A percentile compares a stretch with the other conserved stretches of the same genome.
Conservation (phyloP, 2,888 invertebrate species). For the Conus canariensis region DNA sequence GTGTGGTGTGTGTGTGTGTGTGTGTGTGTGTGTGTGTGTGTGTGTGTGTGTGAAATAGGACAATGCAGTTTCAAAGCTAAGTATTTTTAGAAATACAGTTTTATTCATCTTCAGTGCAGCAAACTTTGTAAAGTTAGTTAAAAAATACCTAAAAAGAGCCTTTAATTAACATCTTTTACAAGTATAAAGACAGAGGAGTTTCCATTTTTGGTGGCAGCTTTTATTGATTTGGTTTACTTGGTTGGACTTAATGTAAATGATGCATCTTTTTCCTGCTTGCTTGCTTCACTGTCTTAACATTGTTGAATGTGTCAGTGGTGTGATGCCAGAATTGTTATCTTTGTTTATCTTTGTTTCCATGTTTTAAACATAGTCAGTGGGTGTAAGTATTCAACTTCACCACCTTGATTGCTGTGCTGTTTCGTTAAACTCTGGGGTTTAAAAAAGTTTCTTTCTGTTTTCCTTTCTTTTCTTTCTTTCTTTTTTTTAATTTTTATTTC, state of each 20-base stretch:
- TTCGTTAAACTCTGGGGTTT: not conserved
- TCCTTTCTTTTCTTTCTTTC: not conserved
- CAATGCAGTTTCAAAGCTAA: no score
- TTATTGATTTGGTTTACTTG: not conserved
- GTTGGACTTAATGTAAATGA: not conserved
- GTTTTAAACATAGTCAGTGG: not conserved
- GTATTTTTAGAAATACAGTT: no score
- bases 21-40: no score
- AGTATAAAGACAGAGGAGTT: not conserved
- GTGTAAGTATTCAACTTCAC: slow-evolving; percentile 3
- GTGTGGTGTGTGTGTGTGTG: no score
- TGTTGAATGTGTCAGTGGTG: not conserved
- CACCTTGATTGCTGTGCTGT: not conserved
- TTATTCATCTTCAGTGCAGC: no score
- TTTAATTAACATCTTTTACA: no score
- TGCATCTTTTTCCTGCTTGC: not conserved
- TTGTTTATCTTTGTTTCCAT: not conserved
- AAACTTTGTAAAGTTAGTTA: no score
- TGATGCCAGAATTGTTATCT: not conserved
- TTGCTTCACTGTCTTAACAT: not conserved
- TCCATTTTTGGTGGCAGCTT: slow-evolving; percentile 19
- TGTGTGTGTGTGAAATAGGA: no score
- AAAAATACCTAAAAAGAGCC: no score
- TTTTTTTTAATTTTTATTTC: not conserved
- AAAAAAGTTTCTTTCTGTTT: not conserved